Evolutionary conservation across 2,797 vertebrate species (phyloP).

Genomic region (Acipenser oxyrinchus): DNA sequence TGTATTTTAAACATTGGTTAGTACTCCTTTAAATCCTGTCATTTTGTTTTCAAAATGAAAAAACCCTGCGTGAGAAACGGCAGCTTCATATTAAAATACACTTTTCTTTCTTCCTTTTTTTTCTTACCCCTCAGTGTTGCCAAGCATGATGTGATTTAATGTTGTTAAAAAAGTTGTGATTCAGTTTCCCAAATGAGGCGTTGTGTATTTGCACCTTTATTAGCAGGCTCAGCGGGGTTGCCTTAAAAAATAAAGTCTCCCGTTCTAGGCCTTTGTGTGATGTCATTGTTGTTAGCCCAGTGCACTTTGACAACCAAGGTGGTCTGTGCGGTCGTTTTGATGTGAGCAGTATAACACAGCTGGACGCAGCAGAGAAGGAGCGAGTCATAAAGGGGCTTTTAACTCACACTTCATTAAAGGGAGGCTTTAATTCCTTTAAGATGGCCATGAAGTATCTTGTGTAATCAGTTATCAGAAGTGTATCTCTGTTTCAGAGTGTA

Average conservation of each 20-base stretch:
- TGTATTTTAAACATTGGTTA: too few species aligned
- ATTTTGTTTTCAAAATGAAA: too few species aligned
- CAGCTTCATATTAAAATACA: too few species aligned
- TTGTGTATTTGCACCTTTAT: conserved; percentile 13
- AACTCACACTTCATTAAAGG: conserved; percentile 31
- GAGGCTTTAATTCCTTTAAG: conserved; percentile 32
- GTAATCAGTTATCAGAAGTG: conserved; percentile 52
- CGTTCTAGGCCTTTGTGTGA: conserved; percentile 11
- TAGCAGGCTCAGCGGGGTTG: conserved; percentile 10
- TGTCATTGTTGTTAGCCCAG: conserved; percentile 3
- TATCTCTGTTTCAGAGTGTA: conserved; percentile 50
- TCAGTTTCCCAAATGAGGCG: background rate
- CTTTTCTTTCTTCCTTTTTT: background rate
- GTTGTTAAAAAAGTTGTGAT: background rate
- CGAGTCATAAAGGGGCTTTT: conserved; percentile 11
- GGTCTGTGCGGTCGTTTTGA: conserved; percentile 11
- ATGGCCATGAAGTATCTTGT: conserved; percentile 44
- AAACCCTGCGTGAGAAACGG: too few species aligned
- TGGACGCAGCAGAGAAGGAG: conserved; percentile 18
- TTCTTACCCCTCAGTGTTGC: background rate
- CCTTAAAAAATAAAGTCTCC: background rate
- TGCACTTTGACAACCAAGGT: conserved; percentile 8
- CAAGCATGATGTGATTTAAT: conserved; percentile 2
- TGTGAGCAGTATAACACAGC: conserved; percentile 16
- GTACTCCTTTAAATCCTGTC: too few species aligned